These are phyloP conservation scores for Neostethus bicornis DNA, from an alignment of 2,797 vertebrate species.

Conservation along the genomic window DNA sequence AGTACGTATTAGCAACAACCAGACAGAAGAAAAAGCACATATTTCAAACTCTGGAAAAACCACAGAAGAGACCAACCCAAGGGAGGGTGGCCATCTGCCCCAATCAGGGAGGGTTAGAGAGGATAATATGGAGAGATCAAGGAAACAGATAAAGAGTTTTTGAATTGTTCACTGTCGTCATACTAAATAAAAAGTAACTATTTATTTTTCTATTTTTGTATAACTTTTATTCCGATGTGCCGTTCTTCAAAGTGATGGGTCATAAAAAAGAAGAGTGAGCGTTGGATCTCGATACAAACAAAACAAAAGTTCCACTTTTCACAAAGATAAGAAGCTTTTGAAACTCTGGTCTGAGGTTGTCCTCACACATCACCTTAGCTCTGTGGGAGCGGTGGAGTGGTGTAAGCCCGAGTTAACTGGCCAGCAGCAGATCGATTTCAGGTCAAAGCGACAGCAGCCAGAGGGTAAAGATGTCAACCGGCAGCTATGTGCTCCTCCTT, in stretches of 20 bases:
- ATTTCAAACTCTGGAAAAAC: too few species aligned
- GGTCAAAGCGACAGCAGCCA: conserved; percentile 57
- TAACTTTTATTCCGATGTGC: too few species aligned
- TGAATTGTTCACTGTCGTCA: too few species aligned
- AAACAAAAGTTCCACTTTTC: conserved; percentile 3
- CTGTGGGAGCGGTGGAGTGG: conserved; percentile 40
- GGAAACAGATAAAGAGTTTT: too few species aligned
- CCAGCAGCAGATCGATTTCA: conserved; percentile 63
- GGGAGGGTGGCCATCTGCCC: too few species aligned
- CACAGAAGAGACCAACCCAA: too few species aligned
- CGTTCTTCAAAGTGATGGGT: background rate
- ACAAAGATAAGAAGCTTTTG: conserved; percentile 20
- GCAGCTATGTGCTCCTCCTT: conserved; percentile 67
- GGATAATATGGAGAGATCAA: too few species aligned
- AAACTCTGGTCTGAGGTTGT: conserved; percentile 20
- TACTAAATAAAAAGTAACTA: too few species aligned
- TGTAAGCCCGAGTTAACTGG: conserved; percentile 62
- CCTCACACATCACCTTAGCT: conserved; percentile 41
- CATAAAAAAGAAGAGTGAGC: background rate
- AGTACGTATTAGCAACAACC: too few species aligned
- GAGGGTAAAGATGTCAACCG: conserved; percentile 53
- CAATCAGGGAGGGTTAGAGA: too few species aligned
- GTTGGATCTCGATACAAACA: conserved; percentile 2
- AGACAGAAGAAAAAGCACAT: too few species aligned
- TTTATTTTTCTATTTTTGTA: too few species aligned